A percentile compares a stretch with the other conserved stretches of the same genome.
Conservation (phyloP, 2,888 invertebrate genomes). For the Pycnomerus fuliginosus region DNA sequence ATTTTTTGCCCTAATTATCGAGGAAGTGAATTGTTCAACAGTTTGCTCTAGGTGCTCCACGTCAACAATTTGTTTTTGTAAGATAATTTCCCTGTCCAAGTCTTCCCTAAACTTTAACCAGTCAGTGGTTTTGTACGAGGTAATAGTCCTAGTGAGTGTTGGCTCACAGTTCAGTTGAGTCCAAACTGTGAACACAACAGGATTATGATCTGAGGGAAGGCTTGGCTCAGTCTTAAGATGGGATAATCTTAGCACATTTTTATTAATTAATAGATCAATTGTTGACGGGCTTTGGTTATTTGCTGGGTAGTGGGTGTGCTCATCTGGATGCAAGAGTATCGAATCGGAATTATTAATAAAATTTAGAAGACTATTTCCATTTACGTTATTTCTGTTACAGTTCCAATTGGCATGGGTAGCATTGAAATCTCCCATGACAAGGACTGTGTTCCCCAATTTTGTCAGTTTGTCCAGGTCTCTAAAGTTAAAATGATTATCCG, state of each 20-base stretch:
- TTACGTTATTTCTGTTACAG: slow-evolving; percentile 2
- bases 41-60: too few relatives aligned
- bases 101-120: too few relatives aligned
- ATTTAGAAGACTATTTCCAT: slow-evolving; percentile 4
- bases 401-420: slow-evolving; percentile 4
- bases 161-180: too few relatives aligned
- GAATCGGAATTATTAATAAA: background rate
- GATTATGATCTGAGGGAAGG: slow-evolving; percentile 4
- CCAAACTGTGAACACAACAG: too few relatives aligned
- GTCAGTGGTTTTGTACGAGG: too few relatives aligned
- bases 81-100: too few relatives aligned
- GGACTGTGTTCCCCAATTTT: background rate
- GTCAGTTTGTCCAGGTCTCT: slow-evolving; percentile 1
- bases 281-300: slow-evolving; percentile 2
- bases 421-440: slow-evolving; percentile 8
- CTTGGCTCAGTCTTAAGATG: background rate
- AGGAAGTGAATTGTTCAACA: too few relatives aligned
- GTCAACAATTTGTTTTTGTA: too few relatives aligned
- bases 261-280: slow-evolving; percentile 2
- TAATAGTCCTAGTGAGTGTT: too few relatives aligned
- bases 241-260: background rate
- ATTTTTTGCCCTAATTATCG: too few relatives aligned
- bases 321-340: background rate
- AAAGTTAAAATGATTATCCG: background rate
- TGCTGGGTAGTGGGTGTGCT: slow-evolving; percentile 1